Evolutionary conservation across 2,113 vertebrate genomes (phyloP).

Genomic region (Morone saxatilis): DNA sequence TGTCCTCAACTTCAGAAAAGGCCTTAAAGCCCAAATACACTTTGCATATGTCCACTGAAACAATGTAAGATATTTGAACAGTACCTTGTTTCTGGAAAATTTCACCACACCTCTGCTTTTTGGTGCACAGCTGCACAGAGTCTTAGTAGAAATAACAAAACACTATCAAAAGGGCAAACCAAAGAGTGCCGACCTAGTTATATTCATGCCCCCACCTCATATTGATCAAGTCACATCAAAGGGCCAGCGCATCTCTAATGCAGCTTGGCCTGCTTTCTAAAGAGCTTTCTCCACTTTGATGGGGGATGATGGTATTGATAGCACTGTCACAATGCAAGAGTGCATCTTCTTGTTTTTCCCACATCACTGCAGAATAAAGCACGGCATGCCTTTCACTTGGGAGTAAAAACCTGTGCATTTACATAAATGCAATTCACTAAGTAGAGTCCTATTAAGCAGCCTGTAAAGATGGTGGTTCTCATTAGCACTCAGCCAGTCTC

Average conservation of each 20-base stretch:
- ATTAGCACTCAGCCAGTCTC: slow-evolving; percentile 81
- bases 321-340: slow-evolving; percentile 86
- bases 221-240: slow-evolving; percentile 89
- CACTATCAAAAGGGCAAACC: slow-evolving; percentile 82
- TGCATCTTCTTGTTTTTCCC: slow-evolving; percentile 80
- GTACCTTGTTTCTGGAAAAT: slow-evolving; percentile 58
- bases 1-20: slow-evolving; percentile 71
- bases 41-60: slow-evolving; percentile 52
- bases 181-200: slow-evolving; percentile 80
- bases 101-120: slow-evolving; percentile 57
- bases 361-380: slow-evolving; percentile 81
- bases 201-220: slow-evolving; percentile 80
- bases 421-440: slow-evolving; percentile 84
- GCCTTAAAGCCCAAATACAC: slow-evolving; percentile 42
- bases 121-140: slow-evolving; percentile 57
- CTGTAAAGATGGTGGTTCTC: slow-evolving; percentile 81
- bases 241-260: slow-evolving; percentile 83
- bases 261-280: slow-evolving; percentile 83
- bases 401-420: slow-evolving; percentile 82
- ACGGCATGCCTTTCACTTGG: slow-evolving; percentile 81
- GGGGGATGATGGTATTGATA: slow-evolving; percentile 87
- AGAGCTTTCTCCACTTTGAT: slow-evolving; percentile 87
- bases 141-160: slow-evolving; percentile 79
- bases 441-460: slow-evolving; percentile 78
- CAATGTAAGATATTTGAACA: slow-evolving; percentile 59